phyloP scores from a whole-genome alignment of 2,113 vertebrate genomes.

The Archocentrus centrarchus region DNA sequence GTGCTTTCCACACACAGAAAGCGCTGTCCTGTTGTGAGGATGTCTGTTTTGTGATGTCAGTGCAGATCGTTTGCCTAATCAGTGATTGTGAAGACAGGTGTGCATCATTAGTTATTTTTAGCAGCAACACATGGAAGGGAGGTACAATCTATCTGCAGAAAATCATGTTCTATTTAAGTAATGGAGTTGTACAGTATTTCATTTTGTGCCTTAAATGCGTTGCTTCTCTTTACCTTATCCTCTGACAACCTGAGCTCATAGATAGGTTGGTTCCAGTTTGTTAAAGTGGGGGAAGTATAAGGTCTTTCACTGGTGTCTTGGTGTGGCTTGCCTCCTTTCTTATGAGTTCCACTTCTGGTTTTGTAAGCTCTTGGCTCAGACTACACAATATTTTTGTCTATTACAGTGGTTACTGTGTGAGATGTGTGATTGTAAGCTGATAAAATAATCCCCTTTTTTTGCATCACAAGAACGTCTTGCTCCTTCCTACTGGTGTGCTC shows the following conservation, averaged over 20 bases:
- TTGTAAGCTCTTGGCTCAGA: neutral
- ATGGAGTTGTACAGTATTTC: neutral
- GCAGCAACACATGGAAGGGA: neutral
- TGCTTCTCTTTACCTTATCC: neutral
- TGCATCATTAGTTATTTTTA: conserved; percentile 14
- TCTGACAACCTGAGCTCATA: neutral
- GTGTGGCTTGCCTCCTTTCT: neutral
- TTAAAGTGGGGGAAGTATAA: neutral
- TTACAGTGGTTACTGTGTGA: neutral
- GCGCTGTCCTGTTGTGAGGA: neutral
- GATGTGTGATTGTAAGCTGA: neutral
- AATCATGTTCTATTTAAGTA: neutral
- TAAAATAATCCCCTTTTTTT: neutral
- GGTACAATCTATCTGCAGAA: neutral
- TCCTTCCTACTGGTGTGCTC: neutral
- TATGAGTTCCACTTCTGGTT: neutral
- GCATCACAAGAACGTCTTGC: neutral
- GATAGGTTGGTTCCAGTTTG: neutral
- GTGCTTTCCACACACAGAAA: neutral
- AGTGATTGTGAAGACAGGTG: conserved; percentile 18
- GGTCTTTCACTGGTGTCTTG: neutral
- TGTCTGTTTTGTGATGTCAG: neutral
- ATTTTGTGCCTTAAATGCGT: neutral
- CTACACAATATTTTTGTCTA: neutral
- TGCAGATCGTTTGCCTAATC: neutral